phyloP scores from a whole-genome alignment of 2,888 invertebrate genomes.

The Digitonthophagus gazella region DNA sequence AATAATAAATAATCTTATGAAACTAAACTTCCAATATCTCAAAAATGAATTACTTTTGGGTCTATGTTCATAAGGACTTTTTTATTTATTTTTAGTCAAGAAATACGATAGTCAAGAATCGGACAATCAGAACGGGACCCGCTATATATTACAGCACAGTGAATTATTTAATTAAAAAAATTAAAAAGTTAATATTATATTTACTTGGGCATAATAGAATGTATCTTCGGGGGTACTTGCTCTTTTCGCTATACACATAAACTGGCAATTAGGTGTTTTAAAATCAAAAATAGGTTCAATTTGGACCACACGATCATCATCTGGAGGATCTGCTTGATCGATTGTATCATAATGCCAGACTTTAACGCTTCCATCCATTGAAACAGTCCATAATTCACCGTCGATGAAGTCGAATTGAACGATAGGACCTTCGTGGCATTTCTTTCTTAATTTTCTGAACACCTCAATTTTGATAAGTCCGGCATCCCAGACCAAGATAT shows the following conservation, averaged over 20 bases:
- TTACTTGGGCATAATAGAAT: conserved; percentile 76
- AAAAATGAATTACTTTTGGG: too few species aligned
- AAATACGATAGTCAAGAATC: too few species aligned
- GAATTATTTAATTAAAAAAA: too few species aligned
- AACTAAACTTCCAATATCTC: too few species aligned
- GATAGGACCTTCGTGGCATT: conserved; percentile 76
- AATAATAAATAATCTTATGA: too few species aligned
- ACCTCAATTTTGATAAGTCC: conserved; percentile 85
- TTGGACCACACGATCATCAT: conserved; percentile 76
- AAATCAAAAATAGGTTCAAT: conserved; percentile 85
- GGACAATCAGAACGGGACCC: too few species aligned
- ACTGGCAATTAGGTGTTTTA: conserved; percentile 52
- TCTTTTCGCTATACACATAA: conserved; percentile 58
- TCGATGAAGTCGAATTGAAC: conserved; percentile 56
- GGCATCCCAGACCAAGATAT: conserved; percentile 88
- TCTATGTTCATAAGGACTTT: too few species aligned
- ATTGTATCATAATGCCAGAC: conserved; percentile 92
- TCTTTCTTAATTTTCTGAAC: conserved; percentile 65
- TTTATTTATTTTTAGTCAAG: too few species aligned
- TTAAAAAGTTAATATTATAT: too few species aligned
- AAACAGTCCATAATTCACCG: conserved; percentile 50
- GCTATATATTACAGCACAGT: too few species aligned
- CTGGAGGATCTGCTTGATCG: conserved; percentile 81
- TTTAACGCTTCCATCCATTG: conserved; percentile 74
- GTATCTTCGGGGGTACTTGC: conserved; percentile 45